Evolutionary conservation across 1,140 invertebrate genomes (phyloP).

Genomic region (Drosophila aff.): DNA sequence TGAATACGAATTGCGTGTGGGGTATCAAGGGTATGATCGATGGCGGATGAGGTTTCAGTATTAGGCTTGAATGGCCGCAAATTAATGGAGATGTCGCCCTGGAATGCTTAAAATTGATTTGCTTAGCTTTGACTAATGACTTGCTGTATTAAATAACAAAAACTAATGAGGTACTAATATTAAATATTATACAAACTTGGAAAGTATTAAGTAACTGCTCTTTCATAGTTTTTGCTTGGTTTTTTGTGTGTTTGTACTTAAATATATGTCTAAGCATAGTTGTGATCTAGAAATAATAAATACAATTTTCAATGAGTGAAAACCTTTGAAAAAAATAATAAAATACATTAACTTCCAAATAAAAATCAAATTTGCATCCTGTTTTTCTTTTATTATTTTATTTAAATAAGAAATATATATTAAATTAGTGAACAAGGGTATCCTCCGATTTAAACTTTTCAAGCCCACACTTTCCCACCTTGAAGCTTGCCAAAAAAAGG

Average conservation of each 20-base stretch:
- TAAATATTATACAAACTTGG: neutral
- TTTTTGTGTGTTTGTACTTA: no score
- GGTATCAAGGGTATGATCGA: conserved; percentile 47
- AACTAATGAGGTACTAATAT: neutral
- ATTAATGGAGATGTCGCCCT: conserved; percentile 37
- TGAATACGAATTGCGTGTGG: conserved; percentile 42
- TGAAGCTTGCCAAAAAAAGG: conserved; percentile 29
- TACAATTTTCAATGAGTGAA: no score
- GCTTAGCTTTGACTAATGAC: conserved; percentile 3
- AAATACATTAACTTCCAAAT: no score
- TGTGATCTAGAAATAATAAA: no score
- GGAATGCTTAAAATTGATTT: conserved; percentile 23
- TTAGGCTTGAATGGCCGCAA: conserved; percentile 6
- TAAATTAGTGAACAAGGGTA: conserved; percentile 22
- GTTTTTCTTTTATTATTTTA: neutral
- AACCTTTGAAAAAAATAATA: no score
- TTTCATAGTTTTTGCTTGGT: no score
- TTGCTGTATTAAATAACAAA: conserved; percentile 3
- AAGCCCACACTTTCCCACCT: conserved; percentile 7
- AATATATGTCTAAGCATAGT: no score
- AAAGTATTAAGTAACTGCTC: neutral
- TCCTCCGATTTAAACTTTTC: neutral
- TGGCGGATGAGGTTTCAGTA: conserved; percentile 27
- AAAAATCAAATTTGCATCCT: no score
- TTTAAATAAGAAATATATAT: neutral